phyloP scores from a whole-genome alignment of 2,888 invertebrate genomes.

The Mimachlamys varia region DNA sequence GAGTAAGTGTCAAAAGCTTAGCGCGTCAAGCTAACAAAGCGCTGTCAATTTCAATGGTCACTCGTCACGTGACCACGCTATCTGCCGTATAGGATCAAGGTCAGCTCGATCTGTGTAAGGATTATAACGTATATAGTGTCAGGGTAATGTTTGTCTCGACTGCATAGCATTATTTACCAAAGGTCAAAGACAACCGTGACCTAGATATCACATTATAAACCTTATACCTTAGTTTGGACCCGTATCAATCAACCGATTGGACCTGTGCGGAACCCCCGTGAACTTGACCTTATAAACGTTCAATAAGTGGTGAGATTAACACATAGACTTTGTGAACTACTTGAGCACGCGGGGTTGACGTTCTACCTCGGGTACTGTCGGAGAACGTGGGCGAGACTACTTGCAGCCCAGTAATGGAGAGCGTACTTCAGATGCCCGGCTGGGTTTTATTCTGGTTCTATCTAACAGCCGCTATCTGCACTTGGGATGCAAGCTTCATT shows the following conservation, averaged over 20 bases:
- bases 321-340: neutral
- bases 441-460: constrained; percentile 73
- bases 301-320: neutral
- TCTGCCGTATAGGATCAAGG: neutral
- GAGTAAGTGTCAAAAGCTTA: no score
- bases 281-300: neutral
- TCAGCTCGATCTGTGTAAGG: neutral
- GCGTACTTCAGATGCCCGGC: constrained; percentile 51
- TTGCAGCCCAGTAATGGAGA: neutral
- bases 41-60: neutral
- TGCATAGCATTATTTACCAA: neutral
- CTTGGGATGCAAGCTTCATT: constrained; percentile 73
- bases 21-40: neutral
- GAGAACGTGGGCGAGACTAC: neutral
- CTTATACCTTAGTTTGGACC: no score
- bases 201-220: no score
- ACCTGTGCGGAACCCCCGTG: neutral
- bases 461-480: constrained; percentile 66
- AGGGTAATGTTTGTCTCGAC: no score
- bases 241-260: no score
- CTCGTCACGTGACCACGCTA: neutral
- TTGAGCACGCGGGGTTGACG: neutral
- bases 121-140: no score
- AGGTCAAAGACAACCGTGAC: neutral
- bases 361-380: neutral